Percentiles rank a stretch among this genome's conserved stretches.
Conservation (phyloP, 1,140 invertebrate genomes). For the Hylyphantes graminicola region DNA sequence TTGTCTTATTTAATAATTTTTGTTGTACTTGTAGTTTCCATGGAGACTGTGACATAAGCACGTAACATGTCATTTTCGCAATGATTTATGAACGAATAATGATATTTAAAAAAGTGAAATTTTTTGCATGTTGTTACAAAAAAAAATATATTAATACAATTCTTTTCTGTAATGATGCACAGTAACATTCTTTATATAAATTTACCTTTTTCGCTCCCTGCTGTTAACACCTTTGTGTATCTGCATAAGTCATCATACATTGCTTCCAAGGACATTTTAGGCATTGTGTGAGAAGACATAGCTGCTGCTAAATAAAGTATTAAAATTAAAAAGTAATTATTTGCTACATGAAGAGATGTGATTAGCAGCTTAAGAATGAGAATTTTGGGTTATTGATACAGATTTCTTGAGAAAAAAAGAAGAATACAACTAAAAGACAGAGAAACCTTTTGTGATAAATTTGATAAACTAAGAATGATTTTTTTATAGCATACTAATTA, state of each 20-base stretch:
- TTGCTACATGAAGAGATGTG: background rate
- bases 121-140: no score
- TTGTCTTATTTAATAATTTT: no score
- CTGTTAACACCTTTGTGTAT: constrained; percentile 64
- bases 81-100: no score
- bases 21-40: no score
- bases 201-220: constrained; percentile 66
- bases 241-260: constrained; percentile 68
- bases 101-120: no score
- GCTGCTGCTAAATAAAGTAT: background rate
- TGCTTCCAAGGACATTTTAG: constrained; percentile 67
- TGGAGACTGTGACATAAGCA: no score
- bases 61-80: no score
- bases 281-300: constrained; percentile 13
- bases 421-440: background rate
- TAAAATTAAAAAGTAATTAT: background rate
- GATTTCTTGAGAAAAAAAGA: background rate
- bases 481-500: no score
- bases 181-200: no score
- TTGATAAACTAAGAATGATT: no score
- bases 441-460: background rate
- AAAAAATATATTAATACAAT: no score
- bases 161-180: no score
- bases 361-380: background rate
- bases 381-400: background rate